Base-by-base conservation (phyloP, 2,888 invertebrate genomes). In the Patella pellucida region DNA sequence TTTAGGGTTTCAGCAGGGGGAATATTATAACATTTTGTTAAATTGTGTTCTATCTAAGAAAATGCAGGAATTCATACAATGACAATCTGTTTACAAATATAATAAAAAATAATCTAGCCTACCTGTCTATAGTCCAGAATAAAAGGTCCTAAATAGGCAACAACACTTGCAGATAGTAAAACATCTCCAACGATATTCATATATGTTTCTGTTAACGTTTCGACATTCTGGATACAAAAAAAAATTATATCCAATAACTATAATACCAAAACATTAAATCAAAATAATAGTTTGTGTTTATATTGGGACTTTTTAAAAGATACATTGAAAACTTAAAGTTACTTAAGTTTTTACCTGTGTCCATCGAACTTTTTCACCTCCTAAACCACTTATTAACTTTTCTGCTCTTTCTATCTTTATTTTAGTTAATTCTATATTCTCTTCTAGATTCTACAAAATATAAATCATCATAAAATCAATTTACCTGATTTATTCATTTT, bases 161-260 rank as follows among this genome's bases (percentile, higher is more conserved):
- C 89, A 12, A 89, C 85, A 78, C 89, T 86, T 31, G 90, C 89
- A 1, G 90, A 90, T 68, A 91, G 80, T 16, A 91, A 81, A 7
- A 91, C 90, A 82, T 91, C 90, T 5, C 91, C 91, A 68, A 91
- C 86, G 52, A 91, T 89, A 82, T 90, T 90, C 81, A 89, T 88
- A 82, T 89, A 90, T 0, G 87, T 89, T 76, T 86, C 85, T n/a
- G 83, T 85, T 69, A 91, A 81, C 56, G 87, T 82, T 27, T 89
- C 85, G 0, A 91, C 87, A 81, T 89, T 89, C 87, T 90, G 79
- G 7, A 82, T 41, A 82, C 23, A 52, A 54, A 69, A 75, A 74
- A 77, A 15, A 23, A 31, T 41, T 2, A 75, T 70, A n/a, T n/a
- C n/a, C n/a, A 16, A 51, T 15, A 27, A 5, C 67, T n/a, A 54